Evolutionary conservation across 2,797 vertebrate species (phyloP), one percentile per base, ranked within the genome.

Genomic region (Poeciliopsis infans): DNA sequence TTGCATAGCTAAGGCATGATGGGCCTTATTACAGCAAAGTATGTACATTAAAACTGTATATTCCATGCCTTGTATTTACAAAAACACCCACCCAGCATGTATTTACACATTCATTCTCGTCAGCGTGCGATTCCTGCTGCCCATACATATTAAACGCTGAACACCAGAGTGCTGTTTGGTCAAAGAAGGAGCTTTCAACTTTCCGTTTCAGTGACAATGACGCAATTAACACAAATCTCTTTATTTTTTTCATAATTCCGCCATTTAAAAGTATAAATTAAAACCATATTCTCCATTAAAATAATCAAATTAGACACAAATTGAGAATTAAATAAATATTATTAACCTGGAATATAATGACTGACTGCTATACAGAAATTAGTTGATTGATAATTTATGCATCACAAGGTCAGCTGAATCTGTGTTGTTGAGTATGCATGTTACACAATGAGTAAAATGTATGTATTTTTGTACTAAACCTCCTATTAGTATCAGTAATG

Each of bases 1-100:
- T 95, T 96, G 95, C 96, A 96, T 96, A 96, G 96, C 95, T 95
- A 95, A 95, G 94, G 94, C 94, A 92, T 83, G 92, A 87, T 88
- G 88, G 86, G 90, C 90, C 87, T 81, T 81, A 88, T 90, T 90
- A 89, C 84, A 89, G 83, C 77, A 77, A 93, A 75, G 7, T 93
- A 94, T 93, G 83, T 94, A 95, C 92, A 93, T 89, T 86, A 84
- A 84, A 61, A 88, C 79, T 84, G 79, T 88, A 83, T 81, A 77
- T 85, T 82, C 86, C 87, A 86, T 86, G 84, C 83, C 83, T 84
- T 72, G 46, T 89, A 92, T 92, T 72, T 89, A 94, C 90, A 93
- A 86, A 80, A 87, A 88, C 85, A n/a, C 91, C 87, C 85, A 82
- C 77, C 43, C 33, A 77, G 78, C 75, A 88, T 72, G 66, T 87